Conservation (phyloP, 53 echinoderm and acorn worm species). For the Holothuria leucospilota region DNA sequence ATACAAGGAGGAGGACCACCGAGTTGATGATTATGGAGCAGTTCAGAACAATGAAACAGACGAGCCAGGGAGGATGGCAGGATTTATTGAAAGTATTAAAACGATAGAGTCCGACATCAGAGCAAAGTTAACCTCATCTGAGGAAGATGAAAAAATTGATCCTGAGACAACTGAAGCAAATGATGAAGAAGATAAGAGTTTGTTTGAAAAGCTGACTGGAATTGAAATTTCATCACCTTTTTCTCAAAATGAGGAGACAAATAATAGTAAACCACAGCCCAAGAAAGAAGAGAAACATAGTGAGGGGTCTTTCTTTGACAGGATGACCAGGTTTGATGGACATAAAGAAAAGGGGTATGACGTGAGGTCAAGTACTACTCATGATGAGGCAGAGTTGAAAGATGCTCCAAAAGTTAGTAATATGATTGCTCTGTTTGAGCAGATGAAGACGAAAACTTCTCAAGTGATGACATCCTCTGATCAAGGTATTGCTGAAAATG, state of each 20-base stretch:
- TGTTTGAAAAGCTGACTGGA: conserved; percentile 34
- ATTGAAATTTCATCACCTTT: conserved; percentile 37
- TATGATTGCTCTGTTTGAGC: conserved; percentile 24
- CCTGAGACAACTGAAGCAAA: neutral
- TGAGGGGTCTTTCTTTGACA: neutral
- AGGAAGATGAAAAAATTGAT: neutral
- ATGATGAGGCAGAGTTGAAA: conserved; percentile 28
- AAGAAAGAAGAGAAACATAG: neutral
- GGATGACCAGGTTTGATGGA: conserved; percentile 22
- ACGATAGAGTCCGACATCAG: conserved; percentile 31
- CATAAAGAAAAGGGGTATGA: conserved; percentile 33
- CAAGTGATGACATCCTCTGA: neutral
- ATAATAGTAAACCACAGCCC: neutral
- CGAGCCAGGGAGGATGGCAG: neutral
- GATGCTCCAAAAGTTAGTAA: conserved; percentile 40
- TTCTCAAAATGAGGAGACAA: neutral
- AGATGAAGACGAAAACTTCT: conserved; percentile 4
- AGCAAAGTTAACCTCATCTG: conserved; percentile 5
- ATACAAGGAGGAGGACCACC: conserved; percentile 9
- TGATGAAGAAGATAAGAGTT: conserved; percentile 17
- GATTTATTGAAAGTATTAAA: conserved; percentile 24
- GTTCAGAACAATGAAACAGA: neutral
- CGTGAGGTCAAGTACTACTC: conserved; percentile 19
- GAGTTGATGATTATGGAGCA: conserved; percentile 6
- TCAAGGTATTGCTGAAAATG: neutral